phyloP scores from a whole-genome alignment of 2,113 vertebrate species.

The Brienomyrus longianalis region DNA sequence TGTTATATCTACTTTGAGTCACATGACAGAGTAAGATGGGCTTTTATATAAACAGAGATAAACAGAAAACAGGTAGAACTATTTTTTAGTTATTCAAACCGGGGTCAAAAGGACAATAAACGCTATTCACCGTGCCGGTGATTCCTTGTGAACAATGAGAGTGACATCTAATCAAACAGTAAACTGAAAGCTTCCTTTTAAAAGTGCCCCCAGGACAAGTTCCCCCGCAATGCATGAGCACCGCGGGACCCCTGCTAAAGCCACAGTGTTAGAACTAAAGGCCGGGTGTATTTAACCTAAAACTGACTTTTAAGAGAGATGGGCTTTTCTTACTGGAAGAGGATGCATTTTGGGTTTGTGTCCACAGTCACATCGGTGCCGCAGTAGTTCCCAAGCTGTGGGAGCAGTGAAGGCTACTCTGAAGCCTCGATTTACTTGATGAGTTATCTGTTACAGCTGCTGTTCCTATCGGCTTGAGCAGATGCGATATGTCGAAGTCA shows the following conservation, averaged over 20 bases:
- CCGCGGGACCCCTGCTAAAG: neutral
- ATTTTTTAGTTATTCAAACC: neutral
- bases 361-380: neutral
- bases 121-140: neutral
- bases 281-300: neutral
- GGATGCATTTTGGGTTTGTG: neutral
- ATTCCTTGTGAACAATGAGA: neutral
- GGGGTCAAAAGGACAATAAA: neutral
- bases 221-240: neutral
- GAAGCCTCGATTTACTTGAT: neutral
- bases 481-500: neutral
- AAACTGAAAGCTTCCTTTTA: neutral
- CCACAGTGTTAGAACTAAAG: neutral
- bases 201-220: neutral
- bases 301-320: neutral
- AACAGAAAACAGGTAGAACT: neutral
- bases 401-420: neutral
- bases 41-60: neutral
- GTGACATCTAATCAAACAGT: neutral
- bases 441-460: conserved; percentile 5
- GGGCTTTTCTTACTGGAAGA: neutral
- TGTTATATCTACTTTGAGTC: neutral
- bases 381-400: conserved; percentile 5
- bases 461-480: neutral
- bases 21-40: neutral